A percentile compares a stretch with the other conserved stretches of the same genome.
These are phyloP conservation scores for Meliscaeva auricollis DNA, from an alignment of 2,888 invertebrate species.

Conservation along the genomic window DNA sequence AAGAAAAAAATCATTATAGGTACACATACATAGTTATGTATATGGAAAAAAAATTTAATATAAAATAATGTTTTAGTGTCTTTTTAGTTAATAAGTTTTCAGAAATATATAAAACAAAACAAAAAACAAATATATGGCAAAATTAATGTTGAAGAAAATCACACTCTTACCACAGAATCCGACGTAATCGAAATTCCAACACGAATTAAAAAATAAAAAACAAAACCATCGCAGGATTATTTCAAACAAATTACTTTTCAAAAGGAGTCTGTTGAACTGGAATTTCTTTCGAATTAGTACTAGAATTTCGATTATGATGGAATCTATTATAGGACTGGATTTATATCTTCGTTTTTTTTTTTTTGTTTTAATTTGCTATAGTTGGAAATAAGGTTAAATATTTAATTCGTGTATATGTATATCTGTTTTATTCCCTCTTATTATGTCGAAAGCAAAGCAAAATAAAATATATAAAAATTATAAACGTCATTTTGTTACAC, in stretches of 20 bases:
- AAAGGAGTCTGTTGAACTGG: not conserved
- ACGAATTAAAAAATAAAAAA: not conserved
- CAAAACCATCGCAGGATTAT: too few relatives aligned
- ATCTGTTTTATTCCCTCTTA: conserved; percentile 10
- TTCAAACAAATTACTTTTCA: not conserved
- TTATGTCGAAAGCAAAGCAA: conserved; percentile 17
- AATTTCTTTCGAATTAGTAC: not conserved
- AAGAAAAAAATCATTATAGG: conserved; percentile 26
- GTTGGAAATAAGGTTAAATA: conserved; percentile 16
- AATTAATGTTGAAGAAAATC: conserved; percentile 63
- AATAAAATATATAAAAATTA: conserved; percentile 4
- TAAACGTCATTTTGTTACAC: conserved; percentile 19
- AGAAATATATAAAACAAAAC: conserved; percentile 55
- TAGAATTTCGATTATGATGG: not conserved
- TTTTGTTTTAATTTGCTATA: not conserved
- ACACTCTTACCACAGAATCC: not conserved
- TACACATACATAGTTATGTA: conserved; percentile 29
- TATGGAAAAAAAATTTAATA: conserved; percentile 63
- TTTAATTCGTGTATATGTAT: conserved; percentile 1
- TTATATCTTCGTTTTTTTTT: not conserved
- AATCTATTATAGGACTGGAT: conserved; percentile 12
- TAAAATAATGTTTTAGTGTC: conserved; percentile 77
- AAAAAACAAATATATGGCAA: conserved; percentile 59
- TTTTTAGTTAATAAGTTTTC: conserved; percentile 77
- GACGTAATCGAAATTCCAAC: not conserved